Base-by-base conservation (phyloP, 2,888 invertebrate species). In the Onthophagus sagittarius region DNA sequence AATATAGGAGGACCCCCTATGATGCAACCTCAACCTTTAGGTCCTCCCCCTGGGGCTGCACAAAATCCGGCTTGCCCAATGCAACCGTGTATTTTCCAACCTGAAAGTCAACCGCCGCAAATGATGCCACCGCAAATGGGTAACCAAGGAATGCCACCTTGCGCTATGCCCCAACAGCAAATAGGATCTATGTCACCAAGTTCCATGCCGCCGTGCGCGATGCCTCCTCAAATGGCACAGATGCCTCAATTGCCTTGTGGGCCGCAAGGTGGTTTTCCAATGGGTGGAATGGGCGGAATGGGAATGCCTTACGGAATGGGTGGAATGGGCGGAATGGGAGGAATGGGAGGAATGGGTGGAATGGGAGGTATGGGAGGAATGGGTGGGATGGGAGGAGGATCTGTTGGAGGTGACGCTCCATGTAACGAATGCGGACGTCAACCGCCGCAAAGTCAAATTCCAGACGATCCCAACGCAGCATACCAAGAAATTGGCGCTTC, bases 401-500 rank as follows among this genome's bases (percentile, higher is more conserved):
- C 9, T 14, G 9, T 15, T 23, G 67, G 67, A 11, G 71, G 72
- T 69, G 69, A 74, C 11, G 73, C 72, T 9, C 75, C 75, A 5
- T 76, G 76, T 67, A 72, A 80, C 77, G 0, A 86, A 86, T 73
- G 85, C 86, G 23, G 23, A 5, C 23, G n/a, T 2, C 39, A 53
- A 11, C 9, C 39, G 39, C 39, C 72, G 86, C 0, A 75, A 62
- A 73, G 64, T 11, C 69, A 75, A 62, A 75, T 78, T 2, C 74
- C 75, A 5, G 74, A 76, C 13, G 73, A 71, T 62, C 77, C 77
- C 3, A 74, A 77, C 5, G 83, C 86, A 84, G 86, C 86, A 62
- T 90, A 89, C 77, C 90, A 91, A 83, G 91, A 92, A 84, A 91
- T 92, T 63, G 89, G 89, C 0, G 91, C 91, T 0, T 87, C 88